Evolutionary conservation across 2,888 invertebrate genomes (phyloP).

Genomic region (Plutella xylostella): DNA sequence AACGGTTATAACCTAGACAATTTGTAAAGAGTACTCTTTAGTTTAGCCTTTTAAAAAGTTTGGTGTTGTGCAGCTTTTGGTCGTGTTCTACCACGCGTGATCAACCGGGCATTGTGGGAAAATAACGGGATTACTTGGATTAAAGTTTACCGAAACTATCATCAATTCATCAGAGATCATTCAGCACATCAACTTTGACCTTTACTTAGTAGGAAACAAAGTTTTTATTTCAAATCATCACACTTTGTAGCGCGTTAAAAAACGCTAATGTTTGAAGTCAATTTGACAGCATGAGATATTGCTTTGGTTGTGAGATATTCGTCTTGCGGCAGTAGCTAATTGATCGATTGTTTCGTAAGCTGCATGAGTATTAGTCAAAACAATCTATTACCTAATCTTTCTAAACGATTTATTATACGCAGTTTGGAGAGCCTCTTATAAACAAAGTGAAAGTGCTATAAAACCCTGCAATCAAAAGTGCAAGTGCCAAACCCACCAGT

Average conservation of each 20-base stretch:
- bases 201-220: no score
- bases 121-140: conserved; percentile 18
- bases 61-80: background rate
- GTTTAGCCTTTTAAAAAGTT: background rate
- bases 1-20: background rate
- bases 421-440: background rate
- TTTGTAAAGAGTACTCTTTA: background rate
- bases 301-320: conserved; percentile 45
- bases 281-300: conserved; percentile 57
- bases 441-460: background rate
- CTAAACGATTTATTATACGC: no score
- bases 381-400: no score
- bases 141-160: conserved; percentile 3
- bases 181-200: no score
- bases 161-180: no score
- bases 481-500: no score
- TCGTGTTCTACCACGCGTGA: conserved; percentile 21
- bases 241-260: no score
- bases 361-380: no score
- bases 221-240: no score
- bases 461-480: no score
- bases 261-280: conserved; percentile 32
- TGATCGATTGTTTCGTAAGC: background rate
- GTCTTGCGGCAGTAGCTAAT: conserved; percentile 35
- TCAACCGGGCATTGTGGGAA: conserved; percentile 28